Evolutionary conservation across 92 coral and sea anemone species (phyloP).

Genomic region (Montipora capitata): DNA sequence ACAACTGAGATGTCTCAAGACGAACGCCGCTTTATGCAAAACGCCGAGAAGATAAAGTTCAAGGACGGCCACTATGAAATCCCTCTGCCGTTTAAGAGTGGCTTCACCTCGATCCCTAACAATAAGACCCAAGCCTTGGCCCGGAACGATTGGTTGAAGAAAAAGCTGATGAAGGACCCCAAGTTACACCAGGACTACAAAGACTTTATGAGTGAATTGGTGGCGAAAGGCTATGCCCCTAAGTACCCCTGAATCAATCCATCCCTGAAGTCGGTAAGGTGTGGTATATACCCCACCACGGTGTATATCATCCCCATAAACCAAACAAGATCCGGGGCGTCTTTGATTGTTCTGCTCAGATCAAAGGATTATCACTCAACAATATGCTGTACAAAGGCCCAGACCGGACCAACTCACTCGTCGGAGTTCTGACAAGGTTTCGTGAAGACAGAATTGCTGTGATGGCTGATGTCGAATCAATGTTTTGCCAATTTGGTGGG

Average conservation of each 20-base stretch:
- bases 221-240: not conserved
- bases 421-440: no score
- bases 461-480: no score
- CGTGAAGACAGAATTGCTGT: no score
- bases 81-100: not conserved
- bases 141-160: not conserved
- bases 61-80: not conserved
- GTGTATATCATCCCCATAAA: not conserved
- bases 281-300: not conserved
- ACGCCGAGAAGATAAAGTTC: not conserved
- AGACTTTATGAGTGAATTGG: not conserved
- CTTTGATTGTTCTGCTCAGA: not conserved
- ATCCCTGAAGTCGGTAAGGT: no score
- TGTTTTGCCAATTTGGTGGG: no score
- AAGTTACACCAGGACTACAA: not conserved
- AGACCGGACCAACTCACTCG: no score
- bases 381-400: no score
- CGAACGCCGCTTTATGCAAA: not conserved
- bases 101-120: not conserved
- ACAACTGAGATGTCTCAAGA: not conserved
- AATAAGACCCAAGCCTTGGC: not conserved
- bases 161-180: not conserved
- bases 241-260: no score
- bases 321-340: not conserved
- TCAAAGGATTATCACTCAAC: not conserved